Base-by-base conservation (phyloP, 2,888 invertebrate species). In the Ashinkailepas kermadecensis region DNA sequence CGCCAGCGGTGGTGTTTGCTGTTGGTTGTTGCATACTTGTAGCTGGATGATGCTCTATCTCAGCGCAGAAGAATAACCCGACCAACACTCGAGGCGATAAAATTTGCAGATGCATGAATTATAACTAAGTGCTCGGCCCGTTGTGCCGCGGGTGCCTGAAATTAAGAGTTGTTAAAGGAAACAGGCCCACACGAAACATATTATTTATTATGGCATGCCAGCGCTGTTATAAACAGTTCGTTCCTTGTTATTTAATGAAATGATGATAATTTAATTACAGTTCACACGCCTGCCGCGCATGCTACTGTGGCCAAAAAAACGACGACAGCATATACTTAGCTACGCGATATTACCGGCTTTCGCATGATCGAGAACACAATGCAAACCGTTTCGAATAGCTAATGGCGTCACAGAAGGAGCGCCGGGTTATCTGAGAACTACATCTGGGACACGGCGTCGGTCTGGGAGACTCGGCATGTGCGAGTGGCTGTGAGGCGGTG, bases 241-340 rank as follows among this genome's bases (percentile, higher is more conserved):
- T 54, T 54, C 15, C 54, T 74, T 54, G 74, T 74, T 74, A 25
- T 74, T 74, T 74, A 74, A 74, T 74, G 54, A 39, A 74, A 74
- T 74, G 74, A 74, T 74, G 74, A 74, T 74, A 54, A 74, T 74
- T 74, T 74, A 74, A 74, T 74, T 74, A 54, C 54, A 54, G 74
- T 21, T 74, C 74, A 74, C 74, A 74, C 54, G 0, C 54, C 18
- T 12, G 25, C 18, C 39, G 74, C 54, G 74, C 74, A 74, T 13
- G 74, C 74, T 74, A 74, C 74, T 74, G 74, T 74, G 18, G 54
- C 13, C 18, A 70, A 74, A 54, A 54, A 74, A 54, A 13, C 7
- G 54, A n/a, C 9, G 54, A 21, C 8, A 74, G 15, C 25, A 7
- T 54, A 25, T 39, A 54, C 15, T 74, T 74, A 74, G 15, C 4